Percentiles rank a stretch among this genome's conserved stretches.
These are phyloP conservation scores for Hyles euphorbiae DNA, from an alignment of 1,140 invertebrate genomes.

Conservation along the genomic window DNA sequence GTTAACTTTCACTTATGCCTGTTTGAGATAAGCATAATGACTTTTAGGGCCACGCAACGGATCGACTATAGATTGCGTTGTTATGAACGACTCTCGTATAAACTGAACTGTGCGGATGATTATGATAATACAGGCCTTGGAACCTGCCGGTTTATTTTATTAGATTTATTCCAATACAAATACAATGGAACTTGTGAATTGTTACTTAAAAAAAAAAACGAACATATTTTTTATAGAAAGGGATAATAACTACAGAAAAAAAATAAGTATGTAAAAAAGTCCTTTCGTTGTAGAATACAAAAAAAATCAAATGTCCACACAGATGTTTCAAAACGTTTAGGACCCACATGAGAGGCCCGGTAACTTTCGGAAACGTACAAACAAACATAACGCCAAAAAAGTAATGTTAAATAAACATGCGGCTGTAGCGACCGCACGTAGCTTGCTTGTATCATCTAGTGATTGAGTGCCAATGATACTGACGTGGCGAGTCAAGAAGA, in stretches of 20 bases:
- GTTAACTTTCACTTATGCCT: conserved; percentile 1
- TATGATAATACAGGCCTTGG: conserved; percentile 2
- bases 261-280: too few species aligned
- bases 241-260: too few species aligned
- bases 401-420: conserved; percentile 24
- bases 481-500: too few species aligned
- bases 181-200: too few species aligned
- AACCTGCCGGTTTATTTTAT: conserved; percentile 2
- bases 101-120: conserved; percentile 1
- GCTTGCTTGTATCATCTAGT: too few species aligned
- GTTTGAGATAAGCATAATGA: neutral
- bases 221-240: too few species aligned
- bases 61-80: conserved; percentile 1
- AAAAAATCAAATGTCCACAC: neutral
- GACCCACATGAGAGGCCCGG: conserved; percentile 7
- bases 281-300: neutral
- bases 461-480: too few species aligned
- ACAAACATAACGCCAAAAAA: conserved; percentile 25
- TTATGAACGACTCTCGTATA: neutral
- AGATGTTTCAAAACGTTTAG: conserved; percentile 6
- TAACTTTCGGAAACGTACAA: conserved; percentile 14
- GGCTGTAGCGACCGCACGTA: too few species aligned
- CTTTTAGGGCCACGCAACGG: neutral
- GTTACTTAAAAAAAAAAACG: too few species aligned
- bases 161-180: neutral